A percentile compares a stretch with the other conserved stretches of the same genome.
phyloP scores from a whole-genome alignment of 1,140 invertebrate genomes.

The Caerostris extrusa region DNA sequence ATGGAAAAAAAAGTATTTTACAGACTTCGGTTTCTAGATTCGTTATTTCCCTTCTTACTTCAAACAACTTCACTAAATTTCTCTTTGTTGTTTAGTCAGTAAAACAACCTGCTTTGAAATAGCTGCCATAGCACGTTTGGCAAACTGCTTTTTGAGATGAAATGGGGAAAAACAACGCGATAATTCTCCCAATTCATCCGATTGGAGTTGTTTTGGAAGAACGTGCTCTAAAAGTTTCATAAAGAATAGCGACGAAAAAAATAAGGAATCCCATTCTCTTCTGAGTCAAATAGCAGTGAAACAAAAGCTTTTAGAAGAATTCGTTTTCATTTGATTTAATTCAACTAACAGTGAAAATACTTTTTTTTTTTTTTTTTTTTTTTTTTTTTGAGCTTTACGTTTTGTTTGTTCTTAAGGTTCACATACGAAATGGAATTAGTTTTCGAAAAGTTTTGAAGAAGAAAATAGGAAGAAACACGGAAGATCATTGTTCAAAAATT shows the following conservation, averaged over 20 bases:
- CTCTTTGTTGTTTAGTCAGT: too few relatives aligned
- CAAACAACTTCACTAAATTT: too few relatives aligned
- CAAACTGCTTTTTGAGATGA: too few relatives aligned
- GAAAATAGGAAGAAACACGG: neutral
- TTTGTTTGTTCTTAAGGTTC: neutral
- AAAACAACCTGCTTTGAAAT: too few relatives aligned
- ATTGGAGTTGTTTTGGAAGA: neutral
- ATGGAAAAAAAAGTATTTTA: neutral
- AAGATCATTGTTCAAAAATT: neutral
- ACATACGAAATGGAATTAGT: constrained; percentile 27
- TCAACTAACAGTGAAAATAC: constrained; percentile 46
- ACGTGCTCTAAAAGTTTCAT: neutral
- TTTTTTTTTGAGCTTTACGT: neutral
- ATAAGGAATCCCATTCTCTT: neutral
- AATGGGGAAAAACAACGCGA: too few relatives aligned
- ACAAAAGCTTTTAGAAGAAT: constrained; percentile 27
- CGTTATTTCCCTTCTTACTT: too few relatives aligned
- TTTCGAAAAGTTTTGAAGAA: constrained; percentile 8
- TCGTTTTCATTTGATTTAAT: constrained; percentile 55
- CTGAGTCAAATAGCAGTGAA: neutral
- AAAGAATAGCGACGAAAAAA: neutral
- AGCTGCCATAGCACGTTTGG: too few relatives aligned
- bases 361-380: neutral
- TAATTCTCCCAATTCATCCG: too few relatives aligned
- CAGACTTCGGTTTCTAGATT: neutral